Conservation (phyloP, 92 coral and sea anemone species). For the Epizoanthus fatuus region DNA sequence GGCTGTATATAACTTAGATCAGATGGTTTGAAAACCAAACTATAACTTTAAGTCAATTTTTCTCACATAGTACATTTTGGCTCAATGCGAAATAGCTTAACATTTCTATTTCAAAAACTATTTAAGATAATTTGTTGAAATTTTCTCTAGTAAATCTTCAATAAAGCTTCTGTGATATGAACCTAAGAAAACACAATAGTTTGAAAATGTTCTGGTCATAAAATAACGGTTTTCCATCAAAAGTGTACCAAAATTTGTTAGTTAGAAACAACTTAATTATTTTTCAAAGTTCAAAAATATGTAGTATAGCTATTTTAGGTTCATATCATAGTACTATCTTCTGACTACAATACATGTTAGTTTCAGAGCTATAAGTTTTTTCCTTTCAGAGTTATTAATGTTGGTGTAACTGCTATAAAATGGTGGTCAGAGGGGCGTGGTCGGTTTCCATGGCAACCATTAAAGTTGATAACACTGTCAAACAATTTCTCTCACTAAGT, state of each 20-base stretch:
- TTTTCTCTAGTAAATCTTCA: too few species aligned
- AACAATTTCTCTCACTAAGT: background rate
- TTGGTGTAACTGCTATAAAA: slow-evolving; percentile 16
- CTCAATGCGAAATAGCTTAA: too few species aligned
- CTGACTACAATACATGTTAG: background rate
- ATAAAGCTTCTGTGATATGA: slow-evolving; percentile 2
- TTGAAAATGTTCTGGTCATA: background rate
- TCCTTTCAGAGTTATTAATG: slow-evolving; percentile 29
- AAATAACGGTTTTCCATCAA: slow-evolving; percentile 5
- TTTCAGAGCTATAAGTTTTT: background rate
- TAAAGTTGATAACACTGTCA: background rate
- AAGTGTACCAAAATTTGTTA: slow-evolving; percentile 23
- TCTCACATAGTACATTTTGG: too few species aligned
- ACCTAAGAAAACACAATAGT: background rate
- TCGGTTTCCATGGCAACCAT: background rate
- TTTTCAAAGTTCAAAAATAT: slow-evolving; percentile 20
- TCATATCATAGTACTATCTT: slow-evolving; percentile 15
- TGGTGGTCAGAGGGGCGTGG: background rate
- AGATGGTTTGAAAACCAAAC: too few species aligned
- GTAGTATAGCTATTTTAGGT: slow-evolving; percentile 4
- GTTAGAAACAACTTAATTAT: slow-evolving; percentile 19
- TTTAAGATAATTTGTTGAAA: too few species aligned
- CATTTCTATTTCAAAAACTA: too few species aligned
- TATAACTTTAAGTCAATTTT: too few species aligned
- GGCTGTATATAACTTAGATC: background rate